Evolutionary conservation across 2,113 vertebrate genomes (phyloP).

Genomic region (Tupaia chinensis): DNA sequence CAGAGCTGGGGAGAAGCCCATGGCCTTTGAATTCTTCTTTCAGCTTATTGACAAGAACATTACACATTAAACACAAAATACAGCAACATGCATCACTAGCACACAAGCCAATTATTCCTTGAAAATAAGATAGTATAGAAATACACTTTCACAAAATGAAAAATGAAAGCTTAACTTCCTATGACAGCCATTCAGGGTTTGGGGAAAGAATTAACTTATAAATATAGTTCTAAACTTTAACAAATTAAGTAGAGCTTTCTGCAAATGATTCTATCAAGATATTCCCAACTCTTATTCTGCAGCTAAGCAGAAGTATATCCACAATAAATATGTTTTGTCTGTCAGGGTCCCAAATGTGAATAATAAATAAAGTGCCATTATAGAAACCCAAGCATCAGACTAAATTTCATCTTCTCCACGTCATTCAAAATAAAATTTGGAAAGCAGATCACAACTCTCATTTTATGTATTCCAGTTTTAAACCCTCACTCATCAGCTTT

Average conservation of each 20-base stretch:
- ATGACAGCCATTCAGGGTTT: neutral
- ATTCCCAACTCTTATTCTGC: neutral
- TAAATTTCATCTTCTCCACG: neutral
- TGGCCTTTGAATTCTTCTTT: neutral
- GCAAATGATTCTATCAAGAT: conserved; percentile 47
- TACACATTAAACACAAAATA: neutral
- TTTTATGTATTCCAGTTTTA: neutral
- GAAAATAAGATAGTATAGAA: conserved; percentile 26
- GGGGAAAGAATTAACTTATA: neutral
- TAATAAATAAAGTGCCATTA: conserved; percentile 18
- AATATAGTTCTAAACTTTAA: neutral
- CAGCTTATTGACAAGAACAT: neutral
- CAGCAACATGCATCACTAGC: neutral
- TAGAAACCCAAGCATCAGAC: neutral
- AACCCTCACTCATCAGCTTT: neutral
- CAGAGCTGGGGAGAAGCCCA: neutral
- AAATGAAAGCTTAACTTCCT: neutral
- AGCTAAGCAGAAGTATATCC: neutral
- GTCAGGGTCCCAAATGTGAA: neutral
- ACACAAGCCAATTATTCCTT: neutral
- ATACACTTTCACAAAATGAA: conserved; percentile 28
- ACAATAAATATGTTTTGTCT: conserved; percentile 19
- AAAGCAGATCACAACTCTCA: neutral
- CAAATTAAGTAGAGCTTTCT: conserved; percentile 26
- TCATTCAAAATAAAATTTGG: conserved; percentile 15